Conservation (phyloP, 2,113 vertebrate species). For the Pica pica region DNA sequence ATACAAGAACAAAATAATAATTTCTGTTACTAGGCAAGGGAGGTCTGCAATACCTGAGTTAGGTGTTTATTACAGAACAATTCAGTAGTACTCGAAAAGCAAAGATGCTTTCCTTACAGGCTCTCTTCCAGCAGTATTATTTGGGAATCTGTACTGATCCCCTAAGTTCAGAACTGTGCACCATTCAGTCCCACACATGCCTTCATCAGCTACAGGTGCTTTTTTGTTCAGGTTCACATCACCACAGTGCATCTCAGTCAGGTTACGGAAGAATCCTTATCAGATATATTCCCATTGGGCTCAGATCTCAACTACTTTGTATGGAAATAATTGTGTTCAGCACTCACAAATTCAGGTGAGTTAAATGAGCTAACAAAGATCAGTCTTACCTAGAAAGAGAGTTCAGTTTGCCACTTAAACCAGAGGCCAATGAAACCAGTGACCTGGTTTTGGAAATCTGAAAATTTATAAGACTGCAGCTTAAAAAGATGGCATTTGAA, state of each 20-base stretch:
- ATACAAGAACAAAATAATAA: background rate
- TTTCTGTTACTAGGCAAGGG: background rate
- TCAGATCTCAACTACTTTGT: background rate
- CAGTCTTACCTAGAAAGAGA: constrained; percentile 51
- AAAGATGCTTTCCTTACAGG: background rate
- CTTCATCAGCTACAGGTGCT: background rate
- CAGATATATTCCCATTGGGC: background rate
- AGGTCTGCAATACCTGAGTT: fast-evolving
- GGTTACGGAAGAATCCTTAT: background rate
- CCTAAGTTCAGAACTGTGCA: background rate
- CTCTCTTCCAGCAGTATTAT: background rate
- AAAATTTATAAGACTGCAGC: background rate
- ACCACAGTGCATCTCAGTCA: background rate
- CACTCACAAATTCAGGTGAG: background rate
- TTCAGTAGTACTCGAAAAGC: background rate
- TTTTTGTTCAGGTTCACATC: background rate
- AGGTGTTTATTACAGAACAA: background rate
- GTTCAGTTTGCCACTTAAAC: background rate
- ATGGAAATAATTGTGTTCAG: background rate
- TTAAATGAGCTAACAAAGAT: background rate
- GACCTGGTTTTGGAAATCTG: constrained; percentile 65
- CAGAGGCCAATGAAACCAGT: constrained; percentile 18
- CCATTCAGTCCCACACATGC: no score
- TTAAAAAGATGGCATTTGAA: background rate
- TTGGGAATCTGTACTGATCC: background rate